Conservation (phyloP, 1,140 invertebrate species). For the Drosophila rhopaloa region DNA sequence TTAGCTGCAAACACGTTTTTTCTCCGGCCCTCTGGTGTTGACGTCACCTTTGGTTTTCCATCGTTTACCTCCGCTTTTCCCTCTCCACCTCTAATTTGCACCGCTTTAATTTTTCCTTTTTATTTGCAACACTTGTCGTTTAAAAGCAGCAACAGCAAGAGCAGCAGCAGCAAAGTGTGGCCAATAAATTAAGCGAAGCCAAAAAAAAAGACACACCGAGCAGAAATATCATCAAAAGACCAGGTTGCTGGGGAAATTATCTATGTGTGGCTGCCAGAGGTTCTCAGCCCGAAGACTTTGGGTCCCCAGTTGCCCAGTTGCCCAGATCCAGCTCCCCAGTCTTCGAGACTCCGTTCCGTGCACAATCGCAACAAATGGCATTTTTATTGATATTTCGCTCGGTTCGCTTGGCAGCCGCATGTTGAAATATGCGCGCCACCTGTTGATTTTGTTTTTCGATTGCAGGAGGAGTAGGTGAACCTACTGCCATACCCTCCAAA, state of each 20-base stretch:
- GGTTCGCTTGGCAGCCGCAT: slow-evolving; percentile 68
- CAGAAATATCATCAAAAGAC: slow-evolving; percentile 46
- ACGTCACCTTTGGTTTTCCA: slow-evolving; percentile 58
- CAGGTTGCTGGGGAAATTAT: slow-evolving; percentile 62
- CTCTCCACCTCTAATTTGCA: slow-evolving; percentile 60
- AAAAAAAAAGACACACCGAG: slow-evolving; percentile 30
- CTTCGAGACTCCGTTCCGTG: slow-evolving; percentile 47
- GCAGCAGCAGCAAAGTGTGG: slow-evolving; percentile 68
- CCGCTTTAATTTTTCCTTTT: slow-evolving; percentile 80
- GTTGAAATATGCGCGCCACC: slow-evolving; percentile 81
- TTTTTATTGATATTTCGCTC: slow-evolving; percentile 82
- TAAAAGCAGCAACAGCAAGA: slow-evolving; percentile 63
- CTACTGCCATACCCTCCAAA: slow-evolving; percentile 13
- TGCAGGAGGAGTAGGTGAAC: slow-evolving; percentile 44
- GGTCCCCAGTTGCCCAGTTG: neutral
- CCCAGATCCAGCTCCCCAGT: slow-evolving; percentile 11
- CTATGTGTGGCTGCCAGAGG: slow-evolving; percentile 58
- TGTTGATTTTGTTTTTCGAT: slow-evolving; percentile 80
- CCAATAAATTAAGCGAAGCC: slow-evolving; percentile 76
- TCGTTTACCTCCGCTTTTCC: slow-evolving; percentile 14
- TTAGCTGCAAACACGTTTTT: slow-evolving; percentile 73
- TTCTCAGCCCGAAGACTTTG: slow-evolving; percentile 29
- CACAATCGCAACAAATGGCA: slow-evolving; percentile 79
- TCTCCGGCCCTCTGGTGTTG: slow-evolving; percentile 64
- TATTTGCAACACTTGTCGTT: slow-evolving; percentile 82